These are phyloP conservation scores for Amphimedon queenslandica DNA, from an alignment of 37 sponge, comb jelly and placozoan genomes.

Conservation along the genomic window DNA sequence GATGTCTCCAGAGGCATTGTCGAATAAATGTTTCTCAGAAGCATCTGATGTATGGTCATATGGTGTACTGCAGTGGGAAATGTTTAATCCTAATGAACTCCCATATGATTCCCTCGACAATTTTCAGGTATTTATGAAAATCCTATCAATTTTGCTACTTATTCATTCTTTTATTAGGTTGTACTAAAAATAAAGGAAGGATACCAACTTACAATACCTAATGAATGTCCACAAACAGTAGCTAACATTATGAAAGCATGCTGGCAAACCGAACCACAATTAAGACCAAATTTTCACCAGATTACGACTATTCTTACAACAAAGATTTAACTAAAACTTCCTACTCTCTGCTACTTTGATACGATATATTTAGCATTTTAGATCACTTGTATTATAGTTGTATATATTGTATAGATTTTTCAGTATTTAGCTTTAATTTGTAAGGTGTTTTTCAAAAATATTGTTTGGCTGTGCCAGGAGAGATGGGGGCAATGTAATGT, in stretches of 20 bases:
- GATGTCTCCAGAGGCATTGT: conserved; percentile 68
- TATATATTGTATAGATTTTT: too few species aligned
- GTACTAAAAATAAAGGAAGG: neutral
- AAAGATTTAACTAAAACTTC: conserved; percentile 59
- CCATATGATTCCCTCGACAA: conserved; percentile 32
- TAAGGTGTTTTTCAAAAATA: too few species aligned
- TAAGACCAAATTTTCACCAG: conserved; percentile 64
- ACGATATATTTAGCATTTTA: conserved; percentile 3
- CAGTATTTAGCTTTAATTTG: too few species aligned
- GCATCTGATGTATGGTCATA: conserved; percentile 81
- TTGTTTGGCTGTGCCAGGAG: conserved; percentile 90
- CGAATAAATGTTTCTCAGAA: conserved; percentile 34
- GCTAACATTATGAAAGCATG: neutral
- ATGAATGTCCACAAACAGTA: neutral
- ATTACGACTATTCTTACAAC: conserved; percentile 53
- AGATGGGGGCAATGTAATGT: too few species aligned
- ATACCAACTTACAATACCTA: neutral
- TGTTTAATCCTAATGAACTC: conserved; percentile 37
- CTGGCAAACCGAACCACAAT: conserved; percentile 8
- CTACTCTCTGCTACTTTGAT: conserved; percentile 83
- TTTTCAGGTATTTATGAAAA: conserved; percentile 14
- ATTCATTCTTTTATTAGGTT: too few species aligned
- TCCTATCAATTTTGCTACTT: too few species aligned
- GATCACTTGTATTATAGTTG: neutral
- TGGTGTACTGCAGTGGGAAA: conserved; percentile 70